Percentiles rank a stretch among this genome's conserved stretches.
Evolutionary conservation across 2,888 invertebrate genomes (phyloP).

Genomic region (Cerceris rybyensis): DNA sequence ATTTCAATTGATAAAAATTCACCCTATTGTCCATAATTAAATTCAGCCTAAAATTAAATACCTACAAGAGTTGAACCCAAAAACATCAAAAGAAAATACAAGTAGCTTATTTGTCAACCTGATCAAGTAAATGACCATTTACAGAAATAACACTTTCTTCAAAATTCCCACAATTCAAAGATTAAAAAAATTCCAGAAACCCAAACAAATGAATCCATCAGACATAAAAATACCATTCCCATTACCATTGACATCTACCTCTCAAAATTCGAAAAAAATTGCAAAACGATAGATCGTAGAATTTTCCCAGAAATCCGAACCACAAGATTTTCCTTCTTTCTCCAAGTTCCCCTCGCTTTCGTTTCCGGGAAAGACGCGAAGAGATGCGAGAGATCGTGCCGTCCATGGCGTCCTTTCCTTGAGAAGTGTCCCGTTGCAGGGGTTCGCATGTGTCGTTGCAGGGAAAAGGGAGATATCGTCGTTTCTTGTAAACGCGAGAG

Average conservation of each 20-base stretch:
- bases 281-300: background rate
- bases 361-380: conserved; percentile 14
- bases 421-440: conserved; percentile 38
- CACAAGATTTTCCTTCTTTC: background rate
- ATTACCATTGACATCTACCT: too few species aligned
- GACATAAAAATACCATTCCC: too few species aligned
- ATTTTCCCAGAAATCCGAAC: background rate
- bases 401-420: conserved; percentile 4
- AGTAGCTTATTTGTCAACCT: too few species aligned
- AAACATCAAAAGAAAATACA: too few species aligned
- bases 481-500: background rate
- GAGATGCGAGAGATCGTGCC: background rate
- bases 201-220: too few species aligned
- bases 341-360: conserved; percentile 9
- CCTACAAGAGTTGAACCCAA: too few species aligned
- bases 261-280: background rate
- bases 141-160: too few species aligned
- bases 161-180: too few species aligned
- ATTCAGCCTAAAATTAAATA: too few species aligned
- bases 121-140: too few species aligned
- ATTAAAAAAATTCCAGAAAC: background rate
- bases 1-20: too few species aligned
- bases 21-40: too few species aligned
- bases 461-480: conserved; percentile 14
- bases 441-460: conserved; percentile 53